phyloP scores from a whole-genome alignment of 1,140 invertebrate genomes.

The Dendrolimus punctatus region DNA sequence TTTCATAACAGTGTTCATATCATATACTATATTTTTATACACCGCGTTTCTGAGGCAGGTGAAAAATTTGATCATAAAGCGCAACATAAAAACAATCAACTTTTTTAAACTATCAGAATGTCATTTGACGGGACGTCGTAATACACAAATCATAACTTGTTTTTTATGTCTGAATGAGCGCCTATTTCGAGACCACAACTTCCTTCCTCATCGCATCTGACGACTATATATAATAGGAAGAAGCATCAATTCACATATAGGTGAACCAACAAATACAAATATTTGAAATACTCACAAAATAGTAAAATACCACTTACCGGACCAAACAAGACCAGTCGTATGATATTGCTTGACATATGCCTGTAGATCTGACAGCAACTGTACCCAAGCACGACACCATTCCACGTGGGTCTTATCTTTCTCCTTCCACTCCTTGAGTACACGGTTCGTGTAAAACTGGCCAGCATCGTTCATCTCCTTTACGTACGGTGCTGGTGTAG shows the following conservation, averaged over 20 bases:
- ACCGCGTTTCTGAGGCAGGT: no score
- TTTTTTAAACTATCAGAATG: no score
- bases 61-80: no score
- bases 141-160: no score
- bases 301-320: conserved; percentile 68
- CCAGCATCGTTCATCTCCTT: conserved; percentile 99
- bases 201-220: not conserved
- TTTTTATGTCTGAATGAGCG: no score
- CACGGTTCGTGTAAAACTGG: conserved; percentile 97
- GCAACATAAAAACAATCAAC: no score
- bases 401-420: conserved; percentile 92
- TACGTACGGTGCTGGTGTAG: conserved; percentile 71
- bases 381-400: conserved; percentile 96
- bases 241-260: not conserved
- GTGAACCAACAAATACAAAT: no score
- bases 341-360: conserved; percentile 95
- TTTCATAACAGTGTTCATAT: no score
- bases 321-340: conserved; percentile 97
- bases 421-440: conserved; percentile 98
- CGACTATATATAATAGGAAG: not conserved
- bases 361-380: conserved; percentile 89
- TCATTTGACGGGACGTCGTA: no score
- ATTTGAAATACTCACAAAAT: conserved; percentile 10
- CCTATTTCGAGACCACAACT: no score
- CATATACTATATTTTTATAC: no score